phyloP scores from a whole-genome alignment of 2,797 vertebrate species.

The Fringilla coelebs region DNA sequence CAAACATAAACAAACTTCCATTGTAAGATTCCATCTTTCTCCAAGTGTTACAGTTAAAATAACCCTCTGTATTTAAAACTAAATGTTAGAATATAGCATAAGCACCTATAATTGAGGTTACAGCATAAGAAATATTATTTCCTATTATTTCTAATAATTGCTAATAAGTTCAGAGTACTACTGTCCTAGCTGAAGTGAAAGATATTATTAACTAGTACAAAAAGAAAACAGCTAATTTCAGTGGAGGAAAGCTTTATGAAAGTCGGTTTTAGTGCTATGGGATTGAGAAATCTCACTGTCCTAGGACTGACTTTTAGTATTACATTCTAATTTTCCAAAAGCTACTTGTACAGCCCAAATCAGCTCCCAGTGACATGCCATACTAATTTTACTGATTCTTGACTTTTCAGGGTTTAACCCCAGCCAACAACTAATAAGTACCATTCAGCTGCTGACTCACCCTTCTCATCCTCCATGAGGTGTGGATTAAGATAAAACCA shows the following conservation, averaged over 20 bases:
- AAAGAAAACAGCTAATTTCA: slow-evolving; percentile 41
- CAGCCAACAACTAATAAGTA: background rate
- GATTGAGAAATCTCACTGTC: background rate
- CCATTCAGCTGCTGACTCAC: background rate
- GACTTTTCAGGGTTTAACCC: background rate
- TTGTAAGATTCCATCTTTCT: slow-evolving; percentile 16
- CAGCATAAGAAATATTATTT: background rate
- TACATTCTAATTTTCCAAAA: background rate
- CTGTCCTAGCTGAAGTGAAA: slow-evolving; percentile 38
- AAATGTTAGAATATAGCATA: slow-evolving; percentile 5
- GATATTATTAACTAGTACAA: slow-evolving; percentile 13
- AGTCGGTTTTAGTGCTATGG: background rate
- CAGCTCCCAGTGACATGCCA: background rate
- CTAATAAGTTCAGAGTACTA: slow-evolving; percentile 46
- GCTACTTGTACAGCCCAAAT: background rate
- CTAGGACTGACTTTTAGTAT: background rate
- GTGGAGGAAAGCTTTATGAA: background rate
- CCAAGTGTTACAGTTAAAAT: slow-evolving; percentile 32
- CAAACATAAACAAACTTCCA: background rate
- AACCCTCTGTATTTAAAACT: slow-evolving; percentile 49
- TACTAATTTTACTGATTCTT: background rate
- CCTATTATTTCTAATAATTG: slow-evolving; percentile 16
- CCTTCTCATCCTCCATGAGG: background rate
- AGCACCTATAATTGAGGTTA: slow-evolving; percentile 7
- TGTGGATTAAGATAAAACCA: background rate